phyloP scores from a whole-genome alignment of 1,140 invertebrate species.

The Pinna nobilis region DNA sequence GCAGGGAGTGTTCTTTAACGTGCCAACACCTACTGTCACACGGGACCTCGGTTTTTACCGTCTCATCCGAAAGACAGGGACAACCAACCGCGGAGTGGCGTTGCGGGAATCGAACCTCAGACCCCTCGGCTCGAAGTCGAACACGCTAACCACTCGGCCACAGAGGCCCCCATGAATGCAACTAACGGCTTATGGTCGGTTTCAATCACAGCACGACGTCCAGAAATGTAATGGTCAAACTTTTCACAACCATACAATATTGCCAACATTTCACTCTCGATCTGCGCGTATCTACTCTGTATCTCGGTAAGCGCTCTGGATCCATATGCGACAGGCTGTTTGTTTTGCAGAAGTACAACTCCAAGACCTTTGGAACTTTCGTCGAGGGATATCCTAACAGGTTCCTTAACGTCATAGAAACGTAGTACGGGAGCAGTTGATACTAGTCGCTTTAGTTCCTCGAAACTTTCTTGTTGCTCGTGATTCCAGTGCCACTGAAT shows the following conservation, averaged over 20 bases:
- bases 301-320: constrained; percentile 64
- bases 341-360: constrained; percentile 8
- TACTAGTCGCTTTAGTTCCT: constrained; percentile 41
- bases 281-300: constrained; percentile 53
- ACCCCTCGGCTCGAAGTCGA: no score
- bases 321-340: constrained; percentile 11
- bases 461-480: constrained; percentile 20
- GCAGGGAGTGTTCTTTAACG: no score
- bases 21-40: no score
- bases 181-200: constrained; percentile 70
- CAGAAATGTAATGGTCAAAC: constrained; percentile 77
- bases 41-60: no score
- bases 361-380: constrained; percentile 54
- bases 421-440: constrained; percentile 20
- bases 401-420: constrained; percentile 29
- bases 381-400: constrained; percentile 29
- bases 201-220: constrained; percentile 49
- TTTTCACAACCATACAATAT: constrained; percentile 76
- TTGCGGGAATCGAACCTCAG: no score
- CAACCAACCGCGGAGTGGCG: no score
- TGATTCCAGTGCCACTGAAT: constrained; percentile 32
- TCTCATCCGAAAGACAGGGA: no score
- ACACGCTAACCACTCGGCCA: no score
- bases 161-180: no score
- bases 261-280: constrained; percentile 77